Conservation (phyloP, 2,888 invertebrate species). For the Hemicrepidius hirtus region DNA sequence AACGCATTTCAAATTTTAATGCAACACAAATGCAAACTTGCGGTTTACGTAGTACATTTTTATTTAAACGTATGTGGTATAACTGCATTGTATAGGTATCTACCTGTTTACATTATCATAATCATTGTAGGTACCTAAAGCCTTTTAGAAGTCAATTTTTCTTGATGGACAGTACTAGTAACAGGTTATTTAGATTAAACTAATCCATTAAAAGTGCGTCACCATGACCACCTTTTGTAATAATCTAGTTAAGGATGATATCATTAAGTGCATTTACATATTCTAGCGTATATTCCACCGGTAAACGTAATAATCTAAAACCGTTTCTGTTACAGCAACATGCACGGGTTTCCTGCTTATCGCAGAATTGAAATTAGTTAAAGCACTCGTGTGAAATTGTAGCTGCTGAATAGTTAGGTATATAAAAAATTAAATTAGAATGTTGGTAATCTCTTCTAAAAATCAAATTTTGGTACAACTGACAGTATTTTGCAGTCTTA, state of each 20-base stretch:
- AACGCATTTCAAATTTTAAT: constrained; percentile 30
- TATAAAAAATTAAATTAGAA: no score
- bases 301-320: background rate
- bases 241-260: constrained; percentile 24
- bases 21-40: constrained; percentile 8
- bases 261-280: constrained; percentile 28
- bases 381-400: no score
- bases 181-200: constrained; percentile 32
- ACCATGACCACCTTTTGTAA: constrained; percentile 8
- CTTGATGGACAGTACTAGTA: constrained; percentile 16
- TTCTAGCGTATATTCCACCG: constrained; percentile 1
- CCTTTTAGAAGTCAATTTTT: constrained; percentile 2
- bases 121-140: background rate
- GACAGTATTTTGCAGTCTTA: background rate
- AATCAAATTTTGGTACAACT: no score
- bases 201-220: constrained; percentile 21
- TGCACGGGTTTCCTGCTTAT: no score
- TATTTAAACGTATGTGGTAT: constrained; percentile 1
- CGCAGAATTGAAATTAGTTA: no score
- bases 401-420: no score
- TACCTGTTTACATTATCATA: constrained; percentile 11
- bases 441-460: no score
- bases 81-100: background rate
- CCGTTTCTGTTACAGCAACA: background rate
- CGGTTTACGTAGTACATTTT: constrained; percentile 34